Conservation (phyloP, 2,797 vertebrate species). For the Pipistrellus nathusii region DNA sequence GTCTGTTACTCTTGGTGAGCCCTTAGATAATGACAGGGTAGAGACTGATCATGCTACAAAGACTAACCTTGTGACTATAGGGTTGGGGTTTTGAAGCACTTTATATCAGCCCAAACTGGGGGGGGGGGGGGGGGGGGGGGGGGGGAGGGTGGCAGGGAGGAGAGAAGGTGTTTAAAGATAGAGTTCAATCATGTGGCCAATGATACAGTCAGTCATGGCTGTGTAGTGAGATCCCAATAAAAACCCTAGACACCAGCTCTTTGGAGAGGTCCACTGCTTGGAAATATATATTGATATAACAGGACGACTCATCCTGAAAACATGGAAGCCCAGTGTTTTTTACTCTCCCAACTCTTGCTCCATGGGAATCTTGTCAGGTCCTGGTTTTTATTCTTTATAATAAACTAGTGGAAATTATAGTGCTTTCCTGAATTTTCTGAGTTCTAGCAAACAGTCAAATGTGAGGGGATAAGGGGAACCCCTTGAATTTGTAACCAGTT, state of each 20-base stretch:
- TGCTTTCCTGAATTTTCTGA: background rate
- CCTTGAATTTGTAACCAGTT: background rate
- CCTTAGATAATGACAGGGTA: background rate
- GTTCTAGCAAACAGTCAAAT: background rate
- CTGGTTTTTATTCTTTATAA: background rate
- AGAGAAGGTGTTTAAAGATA: background rate
- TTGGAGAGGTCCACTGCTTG: background rate
- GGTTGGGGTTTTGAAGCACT: background rate
- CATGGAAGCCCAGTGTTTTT: background rate
- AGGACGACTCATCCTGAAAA: background rate
- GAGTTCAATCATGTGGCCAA: background rate
- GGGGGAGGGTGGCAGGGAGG: too few species aligned
- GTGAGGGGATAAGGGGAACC: background rate
- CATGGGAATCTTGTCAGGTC: background rate
- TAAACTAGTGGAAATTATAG: background rate
- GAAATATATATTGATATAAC: rapidly evolving
- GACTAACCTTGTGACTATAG: background rate
- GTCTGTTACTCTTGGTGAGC: background rate
- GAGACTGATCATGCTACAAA: background rate
- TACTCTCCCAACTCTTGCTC: background rate
- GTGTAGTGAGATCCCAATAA: background rate
- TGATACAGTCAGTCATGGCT: background rate
- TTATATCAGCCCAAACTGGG: background rate
- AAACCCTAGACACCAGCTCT: background rate
- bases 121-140: background rate